Conservation (phyloP, 2,888 invertebrate genomes). For the Auanema sp. region DNA sequence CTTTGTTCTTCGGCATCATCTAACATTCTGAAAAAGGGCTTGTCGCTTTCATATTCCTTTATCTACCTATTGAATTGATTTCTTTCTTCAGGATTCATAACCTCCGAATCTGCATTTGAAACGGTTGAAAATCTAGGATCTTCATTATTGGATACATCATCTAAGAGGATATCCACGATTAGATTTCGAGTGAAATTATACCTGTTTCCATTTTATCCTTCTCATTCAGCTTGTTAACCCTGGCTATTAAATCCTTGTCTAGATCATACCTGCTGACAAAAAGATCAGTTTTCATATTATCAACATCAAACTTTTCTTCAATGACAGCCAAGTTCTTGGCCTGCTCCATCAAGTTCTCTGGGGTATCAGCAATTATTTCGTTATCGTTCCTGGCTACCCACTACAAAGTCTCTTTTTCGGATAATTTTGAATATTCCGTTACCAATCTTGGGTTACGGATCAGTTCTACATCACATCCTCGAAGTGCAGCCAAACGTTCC, state of each 20-base stretch:
- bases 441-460: constrained; percentile 53
- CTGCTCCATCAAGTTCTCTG: constrained; percentile 31
- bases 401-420: too few species aligned
- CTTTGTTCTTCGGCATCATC: constrained; percentile 25
- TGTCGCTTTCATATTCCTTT: constrained; percentile 34
- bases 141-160: not conserved
- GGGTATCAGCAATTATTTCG: constrained; percentile 19
- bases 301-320: constrained; percentile 23
- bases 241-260: not conserved
- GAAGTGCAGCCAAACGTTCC: constrained; percentile 51
- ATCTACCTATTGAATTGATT: constrained; percentile 27
- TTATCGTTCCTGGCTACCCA: constrained; percentile 24
- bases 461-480: constrained; percentile 56
- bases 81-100: not conserved
- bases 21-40: constrained; percentile 29
- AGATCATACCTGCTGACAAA: too few species aligned
- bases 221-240: not conserved
- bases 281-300: too few species aligned
- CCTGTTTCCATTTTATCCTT: not conserved
- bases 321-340: constrained; percentile 29
- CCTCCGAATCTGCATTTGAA: not conserved
- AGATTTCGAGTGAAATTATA: not conserved
- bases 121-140: not conserved
- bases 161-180: too few species aligned
- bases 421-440: constrained; percentile 11